Conservation (phyloP, 2,113 vertebrate genomes). For the Eretmodus cyanostictus region DNA sequence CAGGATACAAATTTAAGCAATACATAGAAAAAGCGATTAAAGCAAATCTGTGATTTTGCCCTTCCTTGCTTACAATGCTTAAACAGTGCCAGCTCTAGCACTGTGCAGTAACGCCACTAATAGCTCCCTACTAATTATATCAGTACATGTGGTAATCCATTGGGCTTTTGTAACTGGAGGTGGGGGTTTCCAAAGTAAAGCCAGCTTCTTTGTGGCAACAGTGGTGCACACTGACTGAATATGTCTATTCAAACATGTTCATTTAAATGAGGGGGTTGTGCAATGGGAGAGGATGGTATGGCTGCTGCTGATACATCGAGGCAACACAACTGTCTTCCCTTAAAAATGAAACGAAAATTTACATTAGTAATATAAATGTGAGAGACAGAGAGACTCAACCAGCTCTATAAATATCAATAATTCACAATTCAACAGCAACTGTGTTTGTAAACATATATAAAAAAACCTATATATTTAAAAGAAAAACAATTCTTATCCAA, state of each 20-base stretch:
- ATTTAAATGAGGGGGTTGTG: not conserved
- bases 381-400: not conserved
- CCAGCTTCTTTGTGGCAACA: not conserved
- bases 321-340: not conserved
- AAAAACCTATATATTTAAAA: not conserved
- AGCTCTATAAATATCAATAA: not conserved
- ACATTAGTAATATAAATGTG: not conserved
- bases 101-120: not conserved
- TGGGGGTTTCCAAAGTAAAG: not conserved
- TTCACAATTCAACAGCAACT: rapidly evolving
- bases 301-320: not conserved
- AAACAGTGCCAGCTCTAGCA: not conserved
- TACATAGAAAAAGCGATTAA: not conserved
- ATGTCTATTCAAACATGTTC: not conserved
- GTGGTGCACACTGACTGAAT: not conserved
- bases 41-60: not conserved
- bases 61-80: not conserved
- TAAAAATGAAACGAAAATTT: not conserved
- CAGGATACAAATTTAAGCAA: not conserved
- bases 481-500: not conserved
- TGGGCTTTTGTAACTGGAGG: not conserved
- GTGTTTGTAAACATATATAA: not conserved
- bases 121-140: not conserved
- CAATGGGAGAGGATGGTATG: not conserved
- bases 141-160: not conserved